Evolutionary conservation across 2,888 invertebrate genomes (phyloP), one percentile per base, ranked within the genome.

Genomic region (Gastracanthus pulcherrimus): DNA sequence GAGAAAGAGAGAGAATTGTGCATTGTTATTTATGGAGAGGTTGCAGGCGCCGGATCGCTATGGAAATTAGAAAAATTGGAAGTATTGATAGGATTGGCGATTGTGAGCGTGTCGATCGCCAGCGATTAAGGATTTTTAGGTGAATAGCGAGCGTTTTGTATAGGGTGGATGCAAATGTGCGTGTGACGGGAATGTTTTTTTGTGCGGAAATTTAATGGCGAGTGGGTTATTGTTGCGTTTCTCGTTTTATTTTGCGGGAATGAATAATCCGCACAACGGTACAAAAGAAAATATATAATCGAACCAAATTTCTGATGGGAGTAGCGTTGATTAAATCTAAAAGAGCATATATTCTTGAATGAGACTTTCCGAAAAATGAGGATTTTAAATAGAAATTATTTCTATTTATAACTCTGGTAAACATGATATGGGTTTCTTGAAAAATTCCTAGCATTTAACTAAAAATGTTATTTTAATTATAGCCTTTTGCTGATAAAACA

Each of bases 61-160:
- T 55, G 55, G n/a, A 48, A 48, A 74, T 72, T 74, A 45, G 34
- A 74, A 74, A 23, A 29, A 34, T 48, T 48, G 31, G 60, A 29
- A 1, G 45, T 31, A 48, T 64, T 45, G 64, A 70, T 55, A 55
- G 55, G 55, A 55, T n/a, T 23, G 55, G 41, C 48, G n/a, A n/a
- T 29, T 13, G 9, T 13, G 48, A 34, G n/a, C n/a, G n/a, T n/a
- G n/a, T 64, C 26, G 31, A 38, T 45, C 3, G 19, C 2, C 3
- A 1, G 1, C 74, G 23, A 64, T 74, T 45, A 62, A 62, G 41
- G 23, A 45, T 60, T 45, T 62, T 31, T 31, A 34, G 34, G 9
- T n/a, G 31, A n/a, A n/a, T 4, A 62, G 38, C 26, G 26, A 5
- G 51, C 34, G 51, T 19, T 34, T 19, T 48, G 48, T 19, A n/a